Evolutionary conservation across 1,140 invertebrate genomes (phyloP).

Genomic region (Papilio machaon): DNA sequence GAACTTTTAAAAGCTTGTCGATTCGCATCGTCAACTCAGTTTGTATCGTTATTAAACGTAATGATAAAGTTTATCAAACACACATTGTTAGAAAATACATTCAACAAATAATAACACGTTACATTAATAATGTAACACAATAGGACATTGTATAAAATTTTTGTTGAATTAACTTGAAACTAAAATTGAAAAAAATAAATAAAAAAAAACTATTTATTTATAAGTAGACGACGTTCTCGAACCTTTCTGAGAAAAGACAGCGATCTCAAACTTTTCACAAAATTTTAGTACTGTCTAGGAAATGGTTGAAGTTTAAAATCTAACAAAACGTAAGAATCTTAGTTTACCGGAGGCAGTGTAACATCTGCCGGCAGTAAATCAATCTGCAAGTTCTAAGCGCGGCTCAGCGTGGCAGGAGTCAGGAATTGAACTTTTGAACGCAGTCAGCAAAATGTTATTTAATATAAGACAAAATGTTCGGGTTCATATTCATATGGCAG

Average conservation of each 20-base stretch:
- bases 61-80: background rate
- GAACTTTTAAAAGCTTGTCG: constrained; percentile 16
- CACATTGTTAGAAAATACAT: too few species aligned
- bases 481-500: background rate
- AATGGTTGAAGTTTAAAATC: background rate
- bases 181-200: too few species aligned
- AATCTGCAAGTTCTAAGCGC: background rate
- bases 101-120: too few species aligned
- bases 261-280: background rate
- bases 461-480: constrained; percentile 3
- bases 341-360: background rate
- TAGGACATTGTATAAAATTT: too few species aligned
- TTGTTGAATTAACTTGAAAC: too few species aligned
- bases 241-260: too few species aligned
- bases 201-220: too few species aligned
- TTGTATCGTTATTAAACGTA: too few species aligned
- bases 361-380: constrained; percentile 24
- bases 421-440: constrained; percentile 27
- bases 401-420: background rate
- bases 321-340: background rate
- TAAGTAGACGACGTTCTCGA: too few species aligned
- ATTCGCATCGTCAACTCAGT: background rate
- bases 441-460: constrained; percentile 2
- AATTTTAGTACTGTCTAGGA: background rate
- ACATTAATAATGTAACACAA: too few species aligned